Evolutionary conservation across 2,888 invertebrate species (phyloP), one percentile per base, ranked within the genome.

Genomic region (Adelphocoris suturalis): DNA sequence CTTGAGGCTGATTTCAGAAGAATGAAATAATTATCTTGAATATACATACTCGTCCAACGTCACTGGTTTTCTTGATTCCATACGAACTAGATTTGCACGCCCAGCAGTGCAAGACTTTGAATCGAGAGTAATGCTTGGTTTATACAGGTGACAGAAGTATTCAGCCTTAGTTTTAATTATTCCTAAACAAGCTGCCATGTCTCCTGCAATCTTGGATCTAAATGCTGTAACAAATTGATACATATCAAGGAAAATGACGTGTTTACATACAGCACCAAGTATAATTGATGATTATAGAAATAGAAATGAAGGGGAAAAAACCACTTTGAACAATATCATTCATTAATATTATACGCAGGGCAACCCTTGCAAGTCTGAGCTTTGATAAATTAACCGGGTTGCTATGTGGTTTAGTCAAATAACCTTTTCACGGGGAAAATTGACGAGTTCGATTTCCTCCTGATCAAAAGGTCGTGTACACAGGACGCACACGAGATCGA

Each of bases 91-190:
- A 37, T 91, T 92, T 9, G 92, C 96, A 91, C 98, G 94, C 0
- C 98, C 98, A 16, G 97, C 96, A 92, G 95, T 95, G 86, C 98
- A 94, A 19, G 93, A 93, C 23, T 94, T 94, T 0, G 94, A 92
- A 86, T 76, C 61, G 19, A 95, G 95, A 52, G 96, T 93, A 16
- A 98, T 94, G 88, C 94, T 95, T 0, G 98, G 98, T 93, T 98
- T 98, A 92, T 97, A 96, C 91, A 95, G 95, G 90, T 95, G 95
- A 91, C 96, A 96, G 92, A 96, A 97, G 93, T 96, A 97, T 92
- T 97, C 97, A 0, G 97, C 97, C 93, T 97, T 96, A 0, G 96
- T 96, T 92, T 96, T 96, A 0, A 97, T 95, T 48, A 98, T 96
- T 55, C 98, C 98, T 81, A 99, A 94, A 92, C 96, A 96, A 0